Percentiles rank a stretch among this genome's conserved stretches.
phyloP scores from a whole-genome alignment of 2,113 vertebrate genomes.

The Dasypus novemcinctus region DNA sequence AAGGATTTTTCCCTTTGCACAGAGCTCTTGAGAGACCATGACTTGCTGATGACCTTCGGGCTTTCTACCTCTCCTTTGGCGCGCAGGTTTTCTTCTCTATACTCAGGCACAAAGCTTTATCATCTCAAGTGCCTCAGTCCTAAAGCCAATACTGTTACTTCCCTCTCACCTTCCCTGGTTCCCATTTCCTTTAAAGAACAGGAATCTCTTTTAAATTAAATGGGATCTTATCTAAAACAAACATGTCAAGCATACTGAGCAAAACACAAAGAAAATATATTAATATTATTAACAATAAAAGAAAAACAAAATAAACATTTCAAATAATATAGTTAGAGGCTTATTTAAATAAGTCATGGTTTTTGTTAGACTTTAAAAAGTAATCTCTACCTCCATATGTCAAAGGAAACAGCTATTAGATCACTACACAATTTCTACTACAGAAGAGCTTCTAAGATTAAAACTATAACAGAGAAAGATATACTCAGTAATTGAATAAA shows the following conservation, averaged over 20 bases:
- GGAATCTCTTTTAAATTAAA: conserved; percentile 11
- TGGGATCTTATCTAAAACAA: not conserved
- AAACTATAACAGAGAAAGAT: conserved; percentile 55
- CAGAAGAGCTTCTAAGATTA: conserved; percentile 24
- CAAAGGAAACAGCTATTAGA: conserved; percentile 5
- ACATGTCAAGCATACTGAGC: not conserved
- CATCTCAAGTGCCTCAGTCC: not conserved
- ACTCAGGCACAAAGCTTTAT: not conserved
- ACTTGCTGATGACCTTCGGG: not conserved
- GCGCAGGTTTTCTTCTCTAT: not conserved
- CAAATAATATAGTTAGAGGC: not conserved
- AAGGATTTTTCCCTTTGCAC: not conserved
- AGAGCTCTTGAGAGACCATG: not conserved
- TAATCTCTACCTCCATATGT: not conserved
- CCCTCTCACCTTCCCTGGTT: not conserved
- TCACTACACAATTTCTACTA: not conserved
- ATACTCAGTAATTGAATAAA: conserved; percentile 75
- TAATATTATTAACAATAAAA: conserved; percentile 28
- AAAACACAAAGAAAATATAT: conserved; percentile 2
- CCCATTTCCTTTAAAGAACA: conserved; percentile 25
- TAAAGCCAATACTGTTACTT: not conserved
- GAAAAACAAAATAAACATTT: conserved; percentile 44
- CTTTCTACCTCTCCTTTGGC: not conserved
- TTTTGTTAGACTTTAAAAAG: conserved; percentile 51
- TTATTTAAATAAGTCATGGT: conserved; percentile 7